phyloP scores from a whole-genome alignment of 2,888 invertebrate genomes.

The Nomada lathburiana region DNA sequence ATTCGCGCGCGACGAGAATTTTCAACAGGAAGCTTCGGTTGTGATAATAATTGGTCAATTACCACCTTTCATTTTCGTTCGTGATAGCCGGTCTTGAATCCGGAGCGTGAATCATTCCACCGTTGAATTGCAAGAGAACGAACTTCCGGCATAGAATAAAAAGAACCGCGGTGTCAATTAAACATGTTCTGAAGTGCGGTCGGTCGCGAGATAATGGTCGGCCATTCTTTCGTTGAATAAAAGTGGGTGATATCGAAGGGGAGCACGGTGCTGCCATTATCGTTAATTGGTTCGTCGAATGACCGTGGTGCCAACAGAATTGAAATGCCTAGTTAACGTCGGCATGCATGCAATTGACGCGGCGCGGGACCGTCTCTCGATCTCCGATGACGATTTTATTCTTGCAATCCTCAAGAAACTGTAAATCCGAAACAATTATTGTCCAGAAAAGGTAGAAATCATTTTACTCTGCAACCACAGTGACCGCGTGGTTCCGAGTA shows the following conservation, averaged over 20 bases:
- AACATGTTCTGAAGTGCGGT: slow-evolving; percentile 34
- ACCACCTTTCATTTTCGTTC: neutral
- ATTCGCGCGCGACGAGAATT: neutral
- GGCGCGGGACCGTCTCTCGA: too few relatives aligned
- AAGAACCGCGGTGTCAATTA: slow-evolving; percentile 17
- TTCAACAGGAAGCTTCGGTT: neutral
- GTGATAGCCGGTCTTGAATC: neutral
- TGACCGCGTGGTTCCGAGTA: too few relatives aligned
- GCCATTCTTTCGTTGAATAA: neutral
- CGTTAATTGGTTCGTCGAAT: slow-evolving; percentile 66
- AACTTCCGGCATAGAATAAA: slow-evolving; percentile 1
- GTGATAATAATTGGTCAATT: neutral
- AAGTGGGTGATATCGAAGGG: slow-evolving; percentile 18
- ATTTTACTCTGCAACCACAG: too few relatives aligned
- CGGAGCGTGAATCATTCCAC: neutral
- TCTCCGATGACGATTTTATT: too few relatives aligned
- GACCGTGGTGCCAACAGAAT: slow-evolving; percentile 58
- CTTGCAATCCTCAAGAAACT: too few relatives aligned
- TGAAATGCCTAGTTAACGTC: slow-evolving; percentile 60
- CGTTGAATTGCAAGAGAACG: slow-evolving; percentile 20
- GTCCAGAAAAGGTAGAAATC: too few relatives aligned
- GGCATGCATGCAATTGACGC: neutral
- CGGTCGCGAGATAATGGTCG: neutral
- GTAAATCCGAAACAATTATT: too few relatives aligned
- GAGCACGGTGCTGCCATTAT: slow-evolving; percentile 52